Percentiles rank a stretch among this genome's conserved stretches.
Evolutionary conservation across 2,888 invertebrate genomes (phyloP).

Genomic region (Geophilus truncorum): DNA sequence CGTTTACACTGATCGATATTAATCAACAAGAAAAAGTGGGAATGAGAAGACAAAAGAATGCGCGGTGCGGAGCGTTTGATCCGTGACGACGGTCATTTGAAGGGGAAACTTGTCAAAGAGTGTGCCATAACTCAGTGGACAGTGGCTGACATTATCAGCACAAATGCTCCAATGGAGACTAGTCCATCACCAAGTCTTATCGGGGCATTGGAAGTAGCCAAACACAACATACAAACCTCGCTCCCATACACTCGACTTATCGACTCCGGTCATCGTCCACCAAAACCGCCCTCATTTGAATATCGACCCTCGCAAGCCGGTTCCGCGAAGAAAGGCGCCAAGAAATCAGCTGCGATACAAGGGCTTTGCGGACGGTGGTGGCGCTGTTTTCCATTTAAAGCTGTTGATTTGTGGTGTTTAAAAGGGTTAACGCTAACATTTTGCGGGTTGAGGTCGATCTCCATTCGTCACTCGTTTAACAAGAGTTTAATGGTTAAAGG

Average conservation of each 20-base stretch:
- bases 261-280: not conserved
- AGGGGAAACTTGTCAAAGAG: not conserved
- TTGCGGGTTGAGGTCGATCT: too few species aligned
- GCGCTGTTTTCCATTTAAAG: too few species aligned
- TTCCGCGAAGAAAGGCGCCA: too few species aligned
- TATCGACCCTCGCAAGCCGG: too few species aligned
- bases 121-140: not conserved
- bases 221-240: not conserved
- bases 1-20: not conserved
- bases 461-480: too few species aligned
- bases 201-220: not conserved
- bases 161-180: slow-evolving; percentile 27
- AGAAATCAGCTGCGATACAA: too few species aligned
- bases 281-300: not conserved
- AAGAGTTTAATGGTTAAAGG: too few species aligned
- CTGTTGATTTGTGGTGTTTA: too few species aligned
- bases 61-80: not conserved
- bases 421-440: too few species aligned
- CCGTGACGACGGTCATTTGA: not conserved
- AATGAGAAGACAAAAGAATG: not conserved
- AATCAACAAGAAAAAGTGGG: not conserved
- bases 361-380: too few species aligned
- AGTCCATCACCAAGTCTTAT: slow-evolving; percentile 9
- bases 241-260: not conserved
- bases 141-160: not conserved